These are phyloP conservation scores for Catajapyx aquilonaris DNA, from an alignment of 1,140 invertebrate genomes.

Conservation along the genomic window DNA sequence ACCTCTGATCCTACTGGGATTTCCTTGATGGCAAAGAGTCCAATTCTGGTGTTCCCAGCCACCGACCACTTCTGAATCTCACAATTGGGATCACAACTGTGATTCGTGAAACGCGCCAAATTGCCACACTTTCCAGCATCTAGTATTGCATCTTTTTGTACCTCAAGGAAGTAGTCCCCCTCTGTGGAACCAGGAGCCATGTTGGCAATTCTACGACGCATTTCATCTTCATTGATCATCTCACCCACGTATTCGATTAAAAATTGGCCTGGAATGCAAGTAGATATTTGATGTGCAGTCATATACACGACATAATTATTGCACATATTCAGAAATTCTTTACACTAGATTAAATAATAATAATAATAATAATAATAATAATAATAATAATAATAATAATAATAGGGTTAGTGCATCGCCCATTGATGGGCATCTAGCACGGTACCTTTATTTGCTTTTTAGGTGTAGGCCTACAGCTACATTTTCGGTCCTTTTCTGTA, in stretches of 20 bases:
- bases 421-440: too few species aligned
- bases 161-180: constrained; percentile 85
- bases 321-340: too few species aligned
- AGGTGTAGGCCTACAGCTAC: too few species aligned
- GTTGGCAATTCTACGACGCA: constrained; percentile 47
- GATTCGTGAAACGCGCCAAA: constrained; percentile 52
- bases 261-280: constrained; percentile 41
- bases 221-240: constrained; percentile 79
- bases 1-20: constrained; percentile 56
- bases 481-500: too few species aligned
- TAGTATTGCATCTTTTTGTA: constrained; percentile 75
- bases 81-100: constrained; percentile 88
- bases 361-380: too few species aligned
- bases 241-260: constrained; percentile 94
- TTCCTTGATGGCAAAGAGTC: constrained; percentile 63
- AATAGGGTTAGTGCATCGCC: too few species aligned
- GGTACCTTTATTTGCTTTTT: too few species aligned
- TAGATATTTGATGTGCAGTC: too few species aligned
- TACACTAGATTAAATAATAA: too few species aligned
- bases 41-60: constrained; percentile 72
- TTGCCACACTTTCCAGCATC: constrained; percentile 91
- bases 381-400: too few species aligned
- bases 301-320: too few species aligned
- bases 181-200: constrained; percentile 67
- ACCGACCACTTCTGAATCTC: constrained; percentile 89